Percentiles rank a stretch among this genome's conserved stretches.
Evolutionary conservation across 2,113 vertebrate genomes (phyloP).

Genomic region (Archilochus colubris): DNA sequence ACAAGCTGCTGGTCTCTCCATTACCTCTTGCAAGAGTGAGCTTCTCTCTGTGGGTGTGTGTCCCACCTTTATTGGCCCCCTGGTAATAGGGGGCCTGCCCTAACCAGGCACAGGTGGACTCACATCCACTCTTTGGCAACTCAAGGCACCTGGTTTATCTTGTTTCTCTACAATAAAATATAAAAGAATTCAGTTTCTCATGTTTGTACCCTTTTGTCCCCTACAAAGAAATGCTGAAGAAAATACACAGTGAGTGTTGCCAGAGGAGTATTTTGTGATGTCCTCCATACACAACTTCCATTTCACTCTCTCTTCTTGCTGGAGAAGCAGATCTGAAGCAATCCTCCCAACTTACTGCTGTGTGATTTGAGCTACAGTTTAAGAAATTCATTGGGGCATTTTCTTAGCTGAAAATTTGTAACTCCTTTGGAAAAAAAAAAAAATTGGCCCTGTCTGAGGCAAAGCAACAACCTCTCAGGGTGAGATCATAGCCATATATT

Average conservation of each 20-base stretch:
- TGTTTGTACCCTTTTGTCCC: neutral
- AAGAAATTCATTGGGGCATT: neutral
- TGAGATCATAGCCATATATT: neutral
- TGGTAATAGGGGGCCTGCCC: no score
- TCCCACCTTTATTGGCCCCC: no score
- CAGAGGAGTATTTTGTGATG: neutral
- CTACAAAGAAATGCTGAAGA: neutral
- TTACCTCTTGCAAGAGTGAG: no score
- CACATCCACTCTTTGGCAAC: no score
- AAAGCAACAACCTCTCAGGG: neutral
- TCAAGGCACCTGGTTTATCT: no score
- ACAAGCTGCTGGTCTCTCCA: no score
- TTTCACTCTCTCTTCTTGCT: neutral
- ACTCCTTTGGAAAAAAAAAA: neutral
- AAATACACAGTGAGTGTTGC: neutral
- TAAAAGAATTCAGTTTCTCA: neutral
- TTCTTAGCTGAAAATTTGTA: neutral
- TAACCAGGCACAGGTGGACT: no score
- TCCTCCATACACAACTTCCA: neutral
- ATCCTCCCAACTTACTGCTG: neutral
- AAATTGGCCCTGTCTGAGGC: neutral
- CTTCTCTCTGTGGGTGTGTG: no score
- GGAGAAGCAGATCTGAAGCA: neutral
- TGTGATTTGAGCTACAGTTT: neutral
- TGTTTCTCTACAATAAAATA: neutral